These are phyloP conservation scores for Prostheceraeus crozeri DNA, from an alignment of 2,888 invertebrate genomes.

Conservation along the genomic window DNA sequence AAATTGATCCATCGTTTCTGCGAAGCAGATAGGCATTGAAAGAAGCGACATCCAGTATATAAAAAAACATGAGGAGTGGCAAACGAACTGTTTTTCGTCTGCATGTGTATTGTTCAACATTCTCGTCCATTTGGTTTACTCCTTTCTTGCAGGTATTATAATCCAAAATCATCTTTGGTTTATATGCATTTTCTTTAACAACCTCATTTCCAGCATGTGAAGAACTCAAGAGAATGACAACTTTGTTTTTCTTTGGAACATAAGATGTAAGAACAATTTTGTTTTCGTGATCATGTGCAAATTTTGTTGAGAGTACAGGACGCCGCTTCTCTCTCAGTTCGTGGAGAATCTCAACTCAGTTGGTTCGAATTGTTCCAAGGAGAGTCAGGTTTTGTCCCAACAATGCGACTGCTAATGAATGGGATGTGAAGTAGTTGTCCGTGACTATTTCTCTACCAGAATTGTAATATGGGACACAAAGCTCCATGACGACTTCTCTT, in stretches of 20 bases:
- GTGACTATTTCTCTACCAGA: conserved; percentile 10
- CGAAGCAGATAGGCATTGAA: conserved; percentile 11
- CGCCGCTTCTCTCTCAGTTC: neutral
- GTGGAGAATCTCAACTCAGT: neutral
- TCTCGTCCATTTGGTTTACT: conserved; percentile 2
- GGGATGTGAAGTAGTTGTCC: conserved; percentile 14
- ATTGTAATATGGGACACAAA: neutral
- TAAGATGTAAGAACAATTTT: neutral
- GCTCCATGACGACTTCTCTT: neutral
- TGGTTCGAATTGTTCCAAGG: conserved; percentile 1
- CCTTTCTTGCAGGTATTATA: neutral
- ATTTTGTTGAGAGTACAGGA: neutral
- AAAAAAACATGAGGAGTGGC: conserved; percentile 1
- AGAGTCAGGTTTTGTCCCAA: neutral
- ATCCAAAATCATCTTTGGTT: conserved; percentile 1
- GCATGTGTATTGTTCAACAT: neutral
- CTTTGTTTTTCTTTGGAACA: conserved; percentile 9
- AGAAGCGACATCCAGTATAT: neutral
- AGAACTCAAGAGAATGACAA: conserved; percentile 13
- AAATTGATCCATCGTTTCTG: too few species aligned
- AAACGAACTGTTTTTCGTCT: conserved; percentile 10
- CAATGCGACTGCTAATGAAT: neutral
- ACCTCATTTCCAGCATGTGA: neutral
- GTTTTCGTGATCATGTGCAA: conserved; percentile 14
- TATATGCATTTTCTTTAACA: neutral